Conservation (phyloP, 2,113 vertebrate species). For the Phaetusa simplex region DNA sequence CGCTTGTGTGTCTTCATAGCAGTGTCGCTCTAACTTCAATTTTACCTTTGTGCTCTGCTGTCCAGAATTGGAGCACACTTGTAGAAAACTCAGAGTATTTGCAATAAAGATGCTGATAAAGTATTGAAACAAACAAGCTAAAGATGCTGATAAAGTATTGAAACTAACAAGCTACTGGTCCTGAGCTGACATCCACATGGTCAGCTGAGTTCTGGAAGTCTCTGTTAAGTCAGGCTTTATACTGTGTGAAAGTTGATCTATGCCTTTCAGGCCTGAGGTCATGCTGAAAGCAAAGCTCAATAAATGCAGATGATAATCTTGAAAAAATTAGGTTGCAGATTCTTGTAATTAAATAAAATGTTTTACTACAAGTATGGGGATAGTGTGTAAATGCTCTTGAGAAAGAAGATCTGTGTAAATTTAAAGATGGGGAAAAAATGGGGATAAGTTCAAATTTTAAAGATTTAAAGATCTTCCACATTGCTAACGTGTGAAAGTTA, state of each 20-base stretch:
- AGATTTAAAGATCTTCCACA: background rate
- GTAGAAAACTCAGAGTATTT: background rate
- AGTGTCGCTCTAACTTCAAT: background rate
- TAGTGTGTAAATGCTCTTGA: background rate
- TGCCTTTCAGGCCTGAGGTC: background rate
- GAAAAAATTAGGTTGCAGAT: background rate
- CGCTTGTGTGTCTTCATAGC: background rate
- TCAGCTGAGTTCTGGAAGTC: background rate
- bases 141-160: background rate
- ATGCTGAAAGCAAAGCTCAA: background rate
- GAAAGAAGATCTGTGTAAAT: background rate
- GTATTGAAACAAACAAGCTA: background rate
- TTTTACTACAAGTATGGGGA: background rate
- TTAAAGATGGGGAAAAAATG: background rate
- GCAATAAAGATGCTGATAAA: fast-evolving
- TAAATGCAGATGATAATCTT: background rate
- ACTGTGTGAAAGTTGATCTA: background rate
- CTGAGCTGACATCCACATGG: background rate
- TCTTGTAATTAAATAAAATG: background rate
- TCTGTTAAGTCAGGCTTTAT: background rate
- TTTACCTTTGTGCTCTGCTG: background rate
- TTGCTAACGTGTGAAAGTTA: background rate
- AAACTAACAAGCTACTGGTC: background rate
- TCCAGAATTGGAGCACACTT: background rate
- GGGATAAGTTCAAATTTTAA: background rate